Percentiles rank a stretch among this genome's conserved stretches.
Conservation (phyloP, 2,113 vertebrate genomes). For the Alaudala cheleensis region DNA sequence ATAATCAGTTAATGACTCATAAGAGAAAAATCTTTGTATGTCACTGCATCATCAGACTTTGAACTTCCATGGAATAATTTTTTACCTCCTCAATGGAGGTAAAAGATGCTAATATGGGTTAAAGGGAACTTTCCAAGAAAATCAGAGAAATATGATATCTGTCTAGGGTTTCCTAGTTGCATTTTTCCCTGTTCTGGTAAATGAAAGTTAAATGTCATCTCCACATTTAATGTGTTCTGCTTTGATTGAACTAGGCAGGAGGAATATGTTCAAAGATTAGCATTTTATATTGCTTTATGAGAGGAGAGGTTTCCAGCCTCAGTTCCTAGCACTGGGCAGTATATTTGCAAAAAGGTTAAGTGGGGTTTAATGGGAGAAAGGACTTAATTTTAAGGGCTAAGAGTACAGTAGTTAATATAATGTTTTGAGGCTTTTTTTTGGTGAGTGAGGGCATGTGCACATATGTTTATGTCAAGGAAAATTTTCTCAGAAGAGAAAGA, state of each 20-base stretch:
- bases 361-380: not conserved
- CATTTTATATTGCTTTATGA: not conserved
- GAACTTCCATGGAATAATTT: conserved; percentile 31
- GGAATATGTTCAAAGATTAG: not conserved
- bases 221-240: conserved; percentile 38
- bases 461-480: not conserved
- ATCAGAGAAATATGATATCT: conserved; percentile 60
- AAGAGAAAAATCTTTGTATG: conserved; percentile 16
- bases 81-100: too few relatives aligned
- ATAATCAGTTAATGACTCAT: not conserved
- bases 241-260: conserved; percentile 41
- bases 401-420: not conserved
- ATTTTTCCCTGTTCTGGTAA: conserved; percentile 46
- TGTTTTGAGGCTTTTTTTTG: not conserved
- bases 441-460: not conserved
- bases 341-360: conserved; percentile 2
- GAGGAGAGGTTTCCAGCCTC: not conserved
- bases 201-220: conserved; percentile 65
- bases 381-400: not conserved
- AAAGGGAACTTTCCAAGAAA: conserved; percentile 63
- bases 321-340: not conserved
- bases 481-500: not conserved
- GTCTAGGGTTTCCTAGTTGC: conserved; percentile 47
- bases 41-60: conserved; percentile 39
- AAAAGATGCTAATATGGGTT: conserved; percentile 66